phyloP scores from a whole-genome alignment of 2,888 invertebrate species.

The Onchidella celtica region DNA sequence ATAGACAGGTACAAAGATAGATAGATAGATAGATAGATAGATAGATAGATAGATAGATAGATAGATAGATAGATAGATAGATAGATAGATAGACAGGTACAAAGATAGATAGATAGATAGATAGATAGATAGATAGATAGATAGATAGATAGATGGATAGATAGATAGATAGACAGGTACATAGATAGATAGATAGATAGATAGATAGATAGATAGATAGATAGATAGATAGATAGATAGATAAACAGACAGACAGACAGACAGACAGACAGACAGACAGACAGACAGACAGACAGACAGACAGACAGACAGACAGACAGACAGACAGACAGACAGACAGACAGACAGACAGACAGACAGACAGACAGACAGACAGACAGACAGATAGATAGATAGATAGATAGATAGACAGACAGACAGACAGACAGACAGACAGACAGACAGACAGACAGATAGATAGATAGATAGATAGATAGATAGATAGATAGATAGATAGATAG shows the following conservation, averaged over 20 bases:
- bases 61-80: too few relatives aligned
- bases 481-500: neutral
- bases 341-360: neutral
- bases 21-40: too few relatives aligned
- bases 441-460: neutral
- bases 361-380: neutral
- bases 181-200: neutral
- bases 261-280: neutral
- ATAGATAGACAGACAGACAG: neutral
- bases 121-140: neutral
- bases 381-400: neutral
- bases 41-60: too few relatives aligned
- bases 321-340: neutral
- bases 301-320: neutral
- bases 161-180: neutral
- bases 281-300: neutral
- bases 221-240: neutral
- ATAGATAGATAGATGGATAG: neutral
- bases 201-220: neutral
- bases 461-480: neutral
- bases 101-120: too few relatives aligned
- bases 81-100: too few relatives aligned
- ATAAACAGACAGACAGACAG: neutral
- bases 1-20: too few relatives aligned
- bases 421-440: neutral